phyloP scores from a whole-genome alignment of 2,797 vertebrate species.

The Mus minutoides region DNA sequence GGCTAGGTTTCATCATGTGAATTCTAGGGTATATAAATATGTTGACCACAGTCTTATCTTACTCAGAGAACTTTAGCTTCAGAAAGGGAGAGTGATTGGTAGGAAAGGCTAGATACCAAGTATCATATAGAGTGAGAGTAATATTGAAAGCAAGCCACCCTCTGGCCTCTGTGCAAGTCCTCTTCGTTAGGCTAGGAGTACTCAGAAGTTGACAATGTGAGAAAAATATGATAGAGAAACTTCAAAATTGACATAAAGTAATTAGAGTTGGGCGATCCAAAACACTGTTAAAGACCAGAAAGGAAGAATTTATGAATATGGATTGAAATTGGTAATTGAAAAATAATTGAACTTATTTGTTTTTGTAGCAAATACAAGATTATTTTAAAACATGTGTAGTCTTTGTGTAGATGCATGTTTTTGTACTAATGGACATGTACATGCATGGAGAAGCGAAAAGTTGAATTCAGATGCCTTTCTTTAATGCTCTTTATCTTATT shows the following conservation, averaged over 20 bases:
- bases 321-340: neutral
- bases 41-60: neutral
- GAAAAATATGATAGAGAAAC: neutral
- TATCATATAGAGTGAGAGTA: neutral
- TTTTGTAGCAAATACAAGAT: neutral
- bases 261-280: neutral
- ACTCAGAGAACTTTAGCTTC: neutral
- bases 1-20: neutral
- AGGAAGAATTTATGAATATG: neutral
- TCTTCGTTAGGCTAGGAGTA: neutral
- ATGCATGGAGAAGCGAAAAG: neutral
- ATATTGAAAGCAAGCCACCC: neutral
- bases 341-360: neutral
- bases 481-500: neutral
- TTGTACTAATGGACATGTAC: neutral
- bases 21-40: neutral
- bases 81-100: neutral
- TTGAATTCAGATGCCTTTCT: neutral
- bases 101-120: neutral
- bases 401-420: neutral
- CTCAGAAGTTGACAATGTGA: neutral
- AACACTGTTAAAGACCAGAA: neutral
- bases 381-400: neutral
- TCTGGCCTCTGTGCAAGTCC: neutral
- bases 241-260: neutral